Evolutionary conservation across 2,888 invertebrate genomes (phyloP), one percentile per base, ranked within the genome.

Genomic region (Cosmia trapezina): DNA sequence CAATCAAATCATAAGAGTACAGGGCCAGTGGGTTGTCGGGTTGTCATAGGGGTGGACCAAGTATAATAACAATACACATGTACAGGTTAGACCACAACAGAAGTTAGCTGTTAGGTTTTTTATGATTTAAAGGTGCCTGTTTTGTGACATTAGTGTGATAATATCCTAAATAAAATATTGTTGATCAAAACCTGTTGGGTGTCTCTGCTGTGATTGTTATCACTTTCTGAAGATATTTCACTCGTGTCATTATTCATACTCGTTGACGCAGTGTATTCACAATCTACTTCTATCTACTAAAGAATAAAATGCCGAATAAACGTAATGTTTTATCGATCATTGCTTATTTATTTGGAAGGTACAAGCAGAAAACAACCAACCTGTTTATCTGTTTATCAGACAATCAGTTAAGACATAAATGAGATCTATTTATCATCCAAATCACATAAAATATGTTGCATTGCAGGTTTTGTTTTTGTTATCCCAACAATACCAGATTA

Each of bases 161-260:
- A 76, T 54, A 80, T 78, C 59, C 57, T 80, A 84, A 74, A 57
- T 56, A 57, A 65, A 81, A 72, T 67, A 72, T 70, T 56, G n/a
- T 61, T 77, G 33, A 51, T 75, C 76, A 76, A 87, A 91, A 93
- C 94, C 94, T 94, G 94, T 85, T 86, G 80, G 67, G 89, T 84
- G 78, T 91, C 88, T 89, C 87, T 89, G 89, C 84, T 86, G 88
- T 72, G 78, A 85, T 85, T 88, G 81, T 84, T 91, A 76, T 90
- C 89, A 85, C 71, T 88, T 83, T 90, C 90, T 82, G 89, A 85
- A 64, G 87, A 83, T 81, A 81, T 87, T 81, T 90, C 90, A 85
- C 89, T 88, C 86, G 83, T 80, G 70, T 76, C 80, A 80, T 80
- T 75, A 76, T 78, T 92, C 93, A 93, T 93, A 88, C 84, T 89